Conservation (phyloP, 2,888 invertebrate genomes). For the Agonum fuliginosum region DNA sequence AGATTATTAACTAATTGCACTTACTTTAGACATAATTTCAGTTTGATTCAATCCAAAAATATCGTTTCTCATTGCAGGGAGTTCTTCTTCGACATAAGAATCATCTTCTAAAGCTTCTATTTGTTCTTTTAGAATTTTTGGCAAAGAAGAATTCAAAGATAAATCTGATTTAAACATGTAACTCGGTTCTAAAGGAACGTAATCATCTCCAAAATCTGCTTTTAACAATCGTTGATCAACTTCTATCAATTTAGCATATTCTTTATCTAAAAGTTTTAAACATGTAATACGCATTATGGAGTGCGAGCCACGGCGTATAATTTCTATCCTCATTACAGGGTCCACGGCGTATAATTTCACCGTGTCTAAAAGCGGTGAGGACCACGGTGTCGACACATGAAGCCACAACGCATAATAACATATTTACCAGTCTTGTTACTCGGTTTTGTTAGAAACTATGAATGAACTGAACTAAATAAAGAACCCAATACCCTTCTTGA, state of each 20-base stretch:
- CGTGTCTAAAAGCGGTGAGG: too few species aligned
- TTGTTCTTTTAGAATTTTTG: constrained; percentile 59
- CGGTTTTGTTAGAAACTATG: too few species aligned
- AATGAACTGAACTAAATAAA: too few species aligned
- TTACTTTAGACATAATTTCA: constrained; percentile 75
- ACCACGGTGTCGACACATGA: too few species aligned
- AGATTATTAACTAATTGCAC: background rate
- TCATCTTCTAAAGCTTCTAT: constrained; percentile 65
- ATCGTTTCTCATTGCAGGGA: constrained; percentile 81
- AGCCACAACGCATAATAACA: too few species aligned
- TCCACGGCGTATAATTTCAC: too few species aligned
- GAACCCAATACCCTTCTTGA: too few species aligned
- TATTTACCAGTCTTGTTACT: too few species aligned
- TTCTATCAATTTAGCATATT: constrained; percentile 75
- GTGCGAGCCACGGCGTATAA: too few species aligned
- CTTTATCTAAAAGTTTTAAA: constrained; percentile 74
- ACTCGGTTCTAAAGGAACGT: constrained; percentile 73
- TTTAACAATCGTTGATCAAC: constrained; percentile 77
- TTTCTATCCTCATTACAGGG: too few species aligned
- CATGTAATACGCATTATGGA: constrained; percentile 58
- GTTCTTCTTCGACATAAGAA: constrained; percentile 68
- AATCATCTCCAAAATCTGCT: constrained; percentile 83
- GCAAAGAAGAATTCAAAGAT: constrained; percentile 69
- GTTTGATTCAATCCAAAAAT: constrained; percentile 82
- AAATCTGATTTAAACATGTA: constrained; percentile 69